phyloP scores from a whole-genome alignment of 37 sponge, comb jelly and placozoan species.

The Tethya wilhelma region DNA sequence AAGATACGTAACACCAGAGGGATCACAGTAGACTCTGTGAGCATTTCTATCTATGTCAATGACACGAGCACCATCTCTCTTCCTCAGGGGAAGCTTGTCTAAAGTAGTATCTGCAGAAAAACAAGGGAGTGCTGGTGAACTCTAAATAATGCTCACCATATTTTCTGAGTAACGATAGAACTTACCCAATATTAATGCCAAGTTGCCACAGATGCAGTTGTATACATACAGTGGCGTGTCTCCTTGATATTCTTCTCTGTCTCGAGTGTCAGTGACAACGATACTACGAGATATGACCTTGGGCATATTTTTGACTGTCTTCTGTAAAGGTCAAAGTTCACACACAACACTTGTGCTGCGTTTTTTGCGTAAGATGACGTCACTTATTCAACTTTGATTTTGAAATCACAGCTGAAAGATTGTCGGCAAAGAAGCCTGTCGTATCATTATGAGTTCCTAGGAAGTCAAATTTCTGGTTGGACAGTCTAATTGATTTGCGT shows the following conservation, averaged over 20 bases:
- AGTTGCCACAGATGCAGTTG: constrained; percentile 91
- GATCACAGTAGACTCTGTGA: constrained; percentile 63
- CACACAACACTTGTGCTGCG: no score
- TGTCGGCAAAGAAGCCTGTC: no score
- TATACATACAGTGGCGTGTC: constrained; percentile 88
- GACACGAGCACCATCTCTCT: constrained; percentile 85
- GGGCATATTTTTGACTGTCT: constrained; percentile 79
- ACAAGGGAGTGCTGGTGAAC: no score
- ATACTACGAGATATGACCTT: constrained; percentile 94
- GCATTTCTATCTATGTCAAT: constrained; percentile 59
- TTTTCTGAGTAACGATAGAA: background rate
- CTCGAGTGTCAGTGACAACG: constrained; percentile 82
- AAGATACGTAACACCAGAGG: constrained; percentile 45
- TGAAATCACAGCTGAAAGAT: no score
- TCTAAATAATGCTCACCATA: constrained; percentile 37
- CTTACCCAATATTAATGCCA: constrained; percentile 89
- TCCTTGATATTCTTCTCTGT: constrained; percentile 81
- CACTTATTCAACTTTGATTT: no score
- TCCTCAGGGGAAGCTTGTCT: constrained; percentile 88
- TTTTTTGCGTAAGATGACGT: constrained; percentile 11
- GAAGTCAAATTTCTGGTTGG: no score
- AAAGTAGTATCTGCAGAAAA: constrained; percentile 83
- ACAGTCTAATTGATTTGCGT: no score
- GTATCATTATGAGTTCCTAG: no score
- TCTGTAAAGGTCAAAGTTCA: no score